Base-by-base conservation (phyloP, 2,113 vertebrate genomes). In the Nerophis lumbriciformis region DNA sequence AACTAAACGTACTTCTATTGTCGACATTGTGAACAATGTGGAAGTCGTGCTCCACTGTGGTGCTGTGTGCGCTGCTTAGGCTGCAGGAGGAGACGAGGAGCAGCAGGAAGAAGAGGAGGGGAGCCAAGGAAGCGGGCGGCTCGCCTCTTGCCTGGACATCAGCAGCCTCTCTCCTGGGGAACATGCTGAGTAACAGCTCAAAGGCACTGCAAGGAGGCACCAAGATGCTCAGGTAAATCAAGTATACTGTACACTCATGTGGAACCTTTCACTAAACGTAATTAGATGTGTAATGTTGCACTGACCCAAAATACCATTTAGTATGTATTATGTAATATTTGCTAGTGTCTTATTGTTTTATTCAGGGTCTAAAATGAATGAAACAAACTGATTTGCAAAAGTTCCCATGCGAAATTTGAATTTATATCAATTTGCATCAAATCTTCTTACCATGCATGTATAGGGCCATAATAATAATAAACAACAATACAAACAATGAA, bases 1-100 rank as follows among this genome's bases (percentile, higher is more conserved):
- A 61, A 21, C 15, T 1, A 48, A 44, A 47, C 93, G 90, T 92
- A 95, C 94, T 94, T 92, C 94, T 94, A 83, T 93, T 93, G 85
- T 94, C 93, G 61, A 94, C 91, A 51, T 94, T 93, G 76, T 92
- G 90, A 57, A 91, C 84, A 19, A 90, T 93, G 81, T 93, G 93
- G 80, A 94, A 92, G 72, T 94, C 91, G 49, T 95, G 92, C 78
- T 93, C 92, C 73, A 92, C 87, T 0, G 90, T 88, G 69, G 89
- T 90, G 76, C 90, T 90, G 83, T 92, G 89, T 48, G 83, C 91
- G 52, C 84, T 75, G 65, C 86, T 86, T 72, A 92, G 66, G 75
- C 79, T 88, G 72, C 78, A 75, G 0, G 85, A 92, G 60, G 93
- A 53, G 65, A 94, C 72, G 59, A 94, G 88, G 61, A 94, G 71